phyloP scores from a whole-genome alignment of 92 coral and sea anemone species.

The Epizoanthus scotinus region DNA sequence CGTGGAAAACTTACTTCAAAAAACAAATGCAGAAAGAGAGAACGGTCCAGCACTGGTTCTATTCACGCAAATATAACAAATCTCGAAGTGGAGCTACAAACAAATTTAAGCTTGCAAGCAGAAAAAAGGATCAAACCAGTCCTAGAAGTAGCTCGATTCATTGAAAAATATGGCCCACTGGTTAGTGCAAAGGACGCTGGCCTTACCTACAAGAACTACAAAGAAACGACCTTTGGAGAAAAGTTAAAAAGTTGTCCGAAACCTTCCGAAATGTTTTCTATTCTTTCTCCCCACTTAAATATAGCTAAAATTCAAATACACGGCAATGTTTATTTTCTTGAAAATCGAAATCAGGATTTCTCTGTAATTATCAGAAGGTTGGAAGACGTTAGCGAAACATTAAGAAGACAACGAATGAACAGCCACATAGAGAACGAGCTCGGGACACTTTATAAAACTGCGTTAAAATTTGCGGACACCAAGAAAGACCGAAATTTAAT shows the following conservation, averaged over 20 bases:
- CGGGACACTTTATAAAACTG: conserved; percentile 28
- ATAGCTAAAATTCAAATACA: conserved; percentile 29
- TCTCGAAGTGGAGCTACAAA: conserved; percentile 3
- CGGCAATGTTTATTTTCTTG: conserved; percentile 30
- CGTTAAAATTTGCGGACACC: conserved; percentile 45
- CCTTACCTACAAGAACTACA: conserved; percentile 17
- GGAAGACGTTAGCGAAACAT: not conserved
- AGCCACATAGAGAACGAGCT: conserved; percentile 27
- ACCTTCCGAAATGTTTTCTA: conserved; percentile 30
- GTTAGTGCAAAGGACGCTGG: conserved; percentile 22
- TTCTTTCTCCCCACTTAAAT: conserved; percentile 20
- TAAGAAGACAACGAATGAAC: conserved; percentile 27
- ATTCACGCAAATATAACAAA: conserved; percentile 9
- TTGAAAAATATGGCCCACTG: conserved; percentile 34
- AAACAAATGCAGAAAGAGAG: conserved; percentile 18
- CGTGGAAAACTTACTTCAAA: conserved; percentile 32
- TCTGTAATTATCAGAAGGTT: not conserved
- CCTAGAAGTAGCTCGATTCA: conserved; percentile 11
- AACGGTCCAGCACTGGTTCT: conserved; percentile 2
- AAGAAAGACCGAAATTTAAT: conserved; percentile 57
- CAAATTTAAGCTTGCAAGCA: not conserved
- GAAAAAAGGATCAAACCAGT: not conserved
- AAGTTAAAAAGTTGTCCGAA: conserved; percentile 16
- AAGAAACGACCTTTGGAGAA: conserved; percentile 27
- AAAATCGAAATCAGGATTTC: conserved; percentile 17